Percentiles rank a stretch among this genome's conserved stretches.
Conservation (phyloP, 2,797 vertebrate species). For the Threskiornis aethiopicus region DNA sequence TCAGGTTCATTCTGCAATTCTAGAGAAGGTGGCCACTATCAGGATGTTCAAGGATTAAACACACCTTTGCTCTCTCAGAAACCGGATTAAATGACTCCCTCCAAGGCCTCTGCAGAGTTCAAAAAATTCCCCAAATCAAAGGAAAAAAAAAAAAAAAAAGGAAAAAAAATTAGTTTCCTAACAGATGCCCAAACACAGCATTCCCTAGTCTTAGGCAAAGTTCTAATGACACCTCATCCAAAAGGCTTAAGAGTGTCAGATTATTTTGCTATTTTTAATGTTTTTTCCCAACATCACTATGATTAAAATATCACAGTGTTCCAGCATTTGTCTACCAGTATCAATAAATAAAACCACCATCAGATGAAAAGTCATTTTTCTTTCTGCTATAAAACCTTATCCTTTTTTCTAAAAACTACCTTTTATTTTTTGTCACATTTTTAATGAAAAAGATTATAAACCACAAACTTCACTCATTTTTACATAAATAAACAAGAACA, state of each 20-base stretch:
- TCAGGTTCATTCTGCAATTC: background rate
- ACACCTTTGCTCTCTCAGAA: background rate
- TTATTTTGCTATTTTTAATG: background rate
- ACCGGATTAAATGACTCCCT: background rate
- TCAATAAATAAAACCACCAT: background rate
- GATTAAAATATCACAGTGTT: background rate
- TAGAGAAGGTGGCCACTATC: background rate
- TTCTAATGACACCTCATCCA: background rate
- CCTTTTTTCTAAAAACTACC: background rate
- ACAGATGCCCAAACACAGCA: background rate
- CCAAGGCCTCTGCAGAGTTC: background rate
- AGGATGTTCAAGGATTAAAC: background rate
- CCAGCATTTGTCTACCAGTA: background rate
- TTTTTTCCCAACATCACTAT: background rate
- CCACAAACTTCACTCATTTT: background rate
- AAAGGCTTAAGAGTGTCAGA: background rate
- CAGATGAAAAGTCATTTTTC: background rate
- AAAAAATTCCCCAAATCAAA: background rate
- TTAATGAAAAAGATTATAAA: background rate
- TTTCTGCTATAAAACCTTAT: background rate
- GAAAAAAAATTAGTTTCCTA: background rate
- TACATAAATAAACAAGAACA: background rate
- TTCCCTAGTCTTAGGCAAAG: background rate
- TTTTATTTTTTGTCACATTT: background rate
- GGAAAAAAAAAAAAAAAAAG: accelerated